These are phyloP conservation scores for Aleiodes alternator DNA, from an alignment of 2,888 invertebrate species.

Conservation along the genomic window DNA sequence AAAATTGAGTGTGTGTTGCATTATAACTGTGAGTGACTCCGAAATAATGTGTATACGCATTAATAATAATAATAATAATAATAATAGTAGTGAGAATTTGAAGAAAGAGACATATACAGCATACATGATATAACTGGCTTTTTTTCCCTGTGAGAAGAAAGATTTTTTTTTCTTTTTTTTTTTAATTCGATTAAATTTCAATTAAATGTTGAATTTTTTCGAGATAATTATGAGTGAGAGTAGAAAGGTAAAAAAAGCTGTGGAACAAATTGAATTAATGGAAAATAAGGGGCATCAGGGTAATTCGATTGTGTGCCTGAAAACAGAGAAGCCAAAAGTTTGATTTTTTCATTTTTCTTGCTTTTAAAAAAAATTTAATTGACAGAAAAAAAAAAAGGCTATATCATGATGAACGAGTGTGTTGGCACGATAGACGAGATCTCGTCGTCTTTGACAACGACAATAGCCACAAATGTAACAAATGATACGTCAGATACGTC, in stretches of 20 bases:
- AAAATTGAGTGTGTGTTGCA: neutral
- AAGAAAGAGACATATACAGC: no score
- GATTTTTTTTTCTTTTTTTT: no score
- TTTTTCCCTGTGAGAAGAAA: no score
- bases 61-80: neutral
- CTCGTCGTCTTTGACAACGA: constrained; percentile 50
- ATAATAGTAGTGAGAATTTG: neutral
- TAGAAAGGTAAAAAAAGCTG: neutral
- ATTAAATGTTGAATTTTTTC: no score
- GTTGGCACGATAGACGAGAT: constrained; percentile 55
- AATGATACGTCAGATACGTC: constrained; percentile 26
- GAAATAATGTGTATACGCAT: neutral
- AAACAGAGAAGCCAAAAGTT: no score
- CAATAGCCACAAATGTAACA: constrained; percentile 21
- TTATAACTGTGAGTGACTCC: constrained; percentile 9
- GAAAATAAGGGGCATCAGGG: constrained; percentile 46
- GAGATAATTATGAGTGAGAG: no score
- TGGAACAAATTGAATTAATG: constrained; percentile 2
- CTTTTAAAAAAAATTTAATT: neutral
- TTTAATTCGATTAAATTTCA: no score
- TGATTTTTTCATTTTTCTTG: no score
- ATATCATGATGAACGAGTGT: constrained; percentile 55
- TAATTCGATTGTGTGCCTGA: no score
- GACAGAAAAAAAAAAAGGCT: neutral
- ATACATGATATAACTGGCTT: no score